phyloP scores from a whole-genome alignment of 2,113 vertebrate genomes.

The Aepyceros melampus region DNA sequence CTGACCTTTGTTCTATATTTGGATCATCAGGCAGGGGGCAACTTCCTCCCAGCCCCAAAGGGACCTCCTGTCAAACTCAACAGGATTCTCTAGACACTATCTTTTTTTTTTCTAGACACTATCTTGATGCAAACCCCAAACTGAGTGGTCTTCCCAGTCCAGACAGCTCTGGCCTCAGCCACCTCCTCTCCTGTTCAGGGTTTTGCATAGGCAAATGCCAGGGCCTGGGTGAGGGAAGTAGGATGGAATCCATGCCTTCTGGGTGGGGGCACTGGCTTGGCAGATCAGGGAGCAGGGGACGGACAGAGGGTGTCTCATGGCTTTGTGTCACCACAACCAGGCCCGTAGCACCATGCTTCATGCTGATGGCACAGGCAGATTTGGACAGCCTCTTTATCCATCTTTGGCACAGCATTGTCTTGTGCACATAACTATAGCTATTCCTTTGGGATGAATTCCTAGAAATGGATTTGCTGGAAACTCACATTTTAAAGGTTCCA shows the following conservation, averaged over 20 bases:
- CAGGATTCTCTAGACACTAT: background rate
- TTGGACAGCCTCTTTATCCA: background rate
- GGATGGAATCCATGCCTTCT: background rate
- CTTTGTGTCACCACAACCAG: background rate
- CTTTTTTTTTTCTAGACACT: background rate
- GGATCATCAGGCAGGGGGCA: too few relatives aligned
- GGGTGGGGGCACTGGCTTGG: background rate
- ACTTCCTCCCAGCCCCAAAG: background rate
- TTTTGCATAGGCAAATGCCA: conserved; percentile 67
- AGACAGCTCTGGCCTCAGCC: background rate
- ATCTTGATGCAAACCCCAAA: background rate
- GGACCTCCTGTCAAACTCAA: background rate
- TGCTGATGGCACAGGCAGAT: background rate
- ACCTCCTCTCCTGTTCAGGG: background rate
- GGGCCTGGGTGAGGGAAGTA: background rate
- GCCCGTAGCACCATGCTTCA: background rate
- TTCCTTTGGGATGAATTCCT: background rate
- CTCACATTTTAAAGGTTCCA: background rate
- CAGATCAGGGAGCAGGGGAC: background rate
- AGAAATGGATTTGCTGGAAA: background rate
- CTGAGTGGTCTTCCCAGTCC: background rate
- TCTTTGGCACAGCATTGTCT: background rate
- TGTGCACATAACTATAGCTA: background rate
- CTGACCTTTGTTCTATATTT: too few relatives aligned
- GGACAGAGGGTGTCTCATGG: background rate